phyloP scores from a whole-genome alignment of 2,113 vertebrate genomes.

The Conger conger region DNA sequence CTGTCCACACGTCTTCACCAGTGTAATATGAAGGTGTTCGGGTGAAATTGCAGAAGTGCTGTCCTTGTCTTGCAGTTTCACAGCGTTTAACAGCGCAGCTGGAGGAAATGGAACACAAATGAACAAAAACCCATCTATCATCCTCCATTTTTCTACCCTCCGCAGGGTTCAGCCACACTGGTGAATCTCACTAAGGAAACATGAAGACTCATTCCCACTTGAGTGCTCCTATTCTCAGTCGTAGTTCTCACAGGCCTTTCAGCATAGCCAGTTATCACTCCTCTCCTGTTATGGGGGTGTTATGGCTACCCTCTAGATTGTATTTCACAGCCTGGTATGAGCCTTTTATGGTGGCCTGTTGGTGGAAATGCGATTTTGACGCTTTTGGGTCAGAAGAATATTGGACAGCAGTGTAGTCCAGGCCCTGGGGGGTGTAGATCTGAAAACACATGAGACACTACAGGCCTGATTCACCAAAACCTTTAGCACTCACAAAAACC shows the following conservation, averaged over 20 bases:
- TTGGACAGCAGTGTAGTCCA: not conserved
- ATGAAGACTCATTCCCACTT: not conserved
- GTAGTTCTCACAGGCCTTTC: not conserved
- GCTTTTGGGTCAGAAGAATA: not conserved
- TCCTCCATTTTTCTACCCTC: not conserved
- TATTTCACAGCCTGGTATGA: not conserved
- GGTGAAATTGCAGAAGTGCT: not conserved
- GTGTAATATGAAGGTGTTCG: not conserved
- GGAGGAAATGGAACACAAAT: not conserved
- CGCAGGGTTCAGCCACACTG: not conserved
- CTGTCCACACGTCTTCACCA: not conserved
- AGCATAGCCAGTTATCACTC: not conserved
- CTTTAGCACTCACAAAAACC: too few species aligned
- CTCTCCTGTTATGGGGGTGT: not conserved
- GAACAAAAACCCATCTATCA: not conserved
- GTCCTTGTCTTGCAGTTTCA: not conserved
- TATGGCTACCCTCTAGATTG: not conserved
- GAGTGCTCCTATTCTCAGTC: not conserved
- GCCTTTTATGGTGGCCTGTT: not conserved
- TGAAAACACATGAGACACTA: not conserved
- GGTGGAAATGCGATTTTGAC: not conserved
- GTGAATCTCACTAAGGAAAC: not conserved
- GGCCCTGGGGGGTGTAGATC: not conserved
- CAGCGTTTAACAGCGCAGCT: not conserved
- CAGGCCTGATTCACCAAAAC: too few species aligned